Conservation (phyloP, 2,888 invertebrate genomes). For the Chelonus formosanus region DNA sequence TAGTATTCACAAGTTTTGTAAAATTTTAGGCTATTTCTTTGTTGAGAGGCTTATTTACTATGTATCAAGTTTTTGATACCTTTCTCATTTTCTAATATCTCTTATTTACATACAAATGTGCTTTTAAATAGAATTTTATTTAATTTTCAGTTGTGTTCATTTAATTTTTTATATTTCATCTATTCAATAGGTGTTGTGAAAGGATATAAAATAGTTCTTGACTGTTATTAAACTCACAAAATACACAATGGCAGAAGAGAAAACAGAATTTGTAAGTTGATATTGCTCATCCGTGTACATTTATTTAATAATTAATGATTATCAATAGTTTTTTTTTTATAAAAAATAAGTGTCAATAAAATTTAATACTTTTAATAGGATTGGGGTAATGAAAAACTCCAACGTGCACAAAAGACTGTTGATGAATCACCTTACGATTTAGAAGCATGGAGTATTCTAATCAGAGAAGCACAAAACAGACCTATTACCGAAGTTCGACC, state of each 20-base stretch:
- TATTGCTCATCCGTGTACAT: neutral
- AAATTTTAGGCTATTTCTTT: too few relatives aligned
- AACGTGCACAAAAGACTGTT: conserved; percentile 84
- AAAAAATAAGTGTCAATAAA: neutral
- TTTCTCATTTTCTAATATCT: too few relatives aligned
- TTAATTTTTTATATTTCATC: too few relatives aligned
- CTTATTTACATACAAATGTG: too few relatives aligned
- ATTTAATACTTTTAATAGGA: conserved; percentile 68
- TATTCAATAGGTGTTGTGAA: too few relatives aligned
- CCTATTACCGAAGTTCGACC: conserved; percentile 88
- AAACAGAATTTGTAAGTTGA: conserved; percentile 54
- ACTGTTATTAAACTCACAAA: neutral
- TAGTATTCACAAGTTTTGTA: too few relatives aligned
- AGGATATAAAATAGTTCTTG: too few relatives aligned
- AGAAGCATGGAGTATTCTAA: conserved; percentile 96
- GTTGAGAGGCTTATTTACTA: too few relatives aligned
- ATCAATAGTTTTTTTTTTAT: neutral
- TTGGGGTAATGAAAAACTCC: conserved; percentile 88
- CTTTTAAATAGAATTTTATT: too few relatives aligned
- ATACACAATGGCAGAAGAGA: conserved; percentile 50
- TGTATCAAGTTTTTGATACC: too few relatives aligned
- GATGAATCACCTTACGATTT: conserved; percentile 92
- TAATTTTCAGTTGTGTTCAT: too few relatives aligned
- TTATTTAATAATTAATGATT: neutral
- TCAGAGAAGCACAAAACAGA: conserved; percentile 90